These are phyloP conservation scores for Lepidocyrtoides sp. DNA, from an alignment of 2,888 invertebrate species.

Conservation along the genomic window DNA sequence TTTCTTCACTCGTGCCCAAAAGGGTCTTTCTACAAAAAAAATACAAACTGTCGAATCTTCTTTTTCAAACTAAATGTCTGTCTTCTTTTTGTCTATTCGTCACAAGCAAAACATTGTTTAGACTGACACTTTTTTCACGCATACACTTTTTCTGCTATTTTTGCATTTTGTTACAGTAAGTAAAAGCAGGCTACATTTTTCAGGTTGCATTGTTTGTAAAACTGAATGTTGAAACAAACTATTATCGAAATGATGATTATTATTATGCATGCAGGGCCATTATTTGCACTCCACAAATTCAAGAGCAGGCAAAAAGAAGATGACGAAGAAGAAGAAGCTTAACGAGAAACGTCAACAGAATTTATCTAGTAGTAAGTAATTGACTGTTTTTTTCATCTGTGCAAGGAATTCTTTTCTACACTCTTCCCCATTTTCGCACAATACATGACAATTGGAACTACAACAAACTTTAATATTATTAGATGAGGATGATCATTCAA, in stretches of 20 bases:
- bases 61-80: neutral
- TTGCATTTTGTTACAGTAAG: conserved; percentile 33
- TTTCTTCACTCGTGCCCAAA: conserved; percentile 48
- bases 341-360: conserved; percentile 17
- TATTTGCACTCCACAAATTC: conserved; percentile 44
- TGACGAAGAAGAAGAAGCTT: conserved; percentile 41
- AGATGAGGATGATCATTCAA: neutral
- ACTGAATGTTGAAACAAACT: neutral
- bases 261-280: conserved; percentile 9
- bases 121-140: conserved; percentile 26
- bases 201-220: neutral
- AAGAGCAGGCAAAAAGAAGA: conserved; percentile 33
- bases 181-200: neutral
- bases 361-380: neutral
- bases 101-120: neutral
- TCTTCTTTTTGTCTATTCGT: conserved; percentile 33
- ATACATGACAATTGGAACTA: conserved; percentile 1
- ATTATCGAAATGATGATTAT: conserved; percentile 18
- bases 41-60: conserved; percentile 26
- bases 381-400: neutral
- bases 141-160: neutral
- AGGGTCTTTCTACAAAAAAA: conserved; percentile 2
- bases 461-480: neutral
- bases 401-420: neutral
- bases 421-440: conserved; percentile 29